phyloP scores from a whole-genome alignment of 2,888 invertebrate genomes.

The Drosophila pegasa region DNA sequence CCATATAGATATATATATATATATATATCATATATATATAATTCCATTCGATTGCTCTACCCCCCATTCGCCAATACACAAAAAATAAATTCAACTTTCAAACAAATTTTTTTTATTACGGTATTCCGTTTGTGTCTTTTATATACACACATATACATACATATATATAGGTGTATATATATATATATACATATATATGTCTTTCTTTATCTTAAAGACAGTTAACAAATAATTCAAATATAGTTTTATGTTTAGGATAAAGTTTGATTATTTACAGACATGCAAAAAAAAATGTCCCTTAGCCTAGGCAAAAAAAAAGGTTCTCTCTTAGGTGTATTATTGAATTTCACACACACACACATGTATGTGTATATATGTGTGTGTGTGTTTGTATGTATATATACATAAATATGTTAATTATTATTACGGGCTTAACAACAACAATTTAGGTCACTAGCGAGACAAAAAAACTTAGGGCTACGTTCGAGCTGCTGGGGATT shows the following conservation, averaged over 20 bases:
- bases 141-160: not conserved
- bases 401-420: conserved; percentile 10
- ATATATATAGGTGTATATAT: not conserved
- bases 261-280: conserved; percentile 63
- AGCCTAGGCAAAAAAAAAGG: conserved; percentile 52
- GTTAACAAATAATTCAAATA: conserved; percentile 56
- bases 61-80: not conserved
- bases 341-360: conserved; percentile 1
- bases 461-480: conserved; percentile 57
- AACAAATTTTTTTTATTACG: conserved; percentile 33
- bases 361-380: not conserved
- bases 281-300: conserved; percentile 62
- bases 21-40: too few relatives aligned
- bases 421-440: conserved; percentile 28
- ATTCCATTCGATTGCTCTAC: too few relatives aligned
- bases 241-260: conserved; percentile 23
- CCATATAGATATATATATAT: not conserved
- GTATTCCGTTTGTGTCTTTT: conserved; percentile 22
- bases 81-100: not conserved
- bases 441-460: conserved; percentile 54
- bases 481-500: conserved; percentile 41
- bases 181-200: not conserved
- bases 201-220: conserved; percentile 74
- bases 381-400: not conserved
- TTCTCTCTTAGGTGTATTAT: conserved; percentile 37